Evolutionary conservation across 1,140 invertebrate genomes (phyloP), one percentile per base, ranked within the genome.

Genomic region (Aradophagus sp.): DNA sequence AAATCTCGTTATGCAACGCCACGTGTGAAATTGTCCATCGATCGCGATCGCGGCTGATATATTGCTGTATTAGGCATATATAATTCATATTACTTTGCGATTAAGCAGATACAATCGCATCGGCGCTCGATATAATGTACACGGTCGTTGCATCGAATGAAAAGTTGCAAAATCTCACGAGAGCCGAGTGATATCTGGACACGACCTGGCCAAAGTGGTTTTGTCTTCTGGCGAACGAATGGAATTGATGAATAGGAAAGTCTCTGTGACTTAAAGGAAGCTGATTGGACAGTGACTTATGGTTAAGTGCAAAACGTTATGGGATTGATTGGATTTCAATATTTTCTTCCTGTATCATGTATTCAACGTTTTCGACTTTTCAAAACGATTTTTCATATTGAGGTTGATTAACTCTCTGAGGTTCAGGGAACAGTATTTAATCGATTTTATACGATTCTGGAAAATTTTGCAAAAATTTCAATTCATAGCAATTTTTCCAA

Each of bases 1-100:
- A 52, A 44, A 62, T 11, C 20, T 44, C 7, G 17, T 70, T 70
- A 35, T 45, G 39, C 59, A 71, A 71, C 41, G 23, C 12, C 11
- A 59, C 67, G 67, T 71, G 67, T 71, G 67, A 71, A 65, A 71
- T 71, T 62, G 35, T 71, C 59, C 67, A 59, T 65, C 59, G 36
- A 45, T 27, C 29, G 38, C 61, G 59, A 71, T 71, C 59, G 11
- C 50, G 65, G 58, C 59, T 63, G 35, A 59, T 47, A 65, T 58
- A 71, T 71, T 71, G 65, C 59, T 56, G 59, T 48, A 65, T 65
- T 65, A 52, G 47, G 59, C 53, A 71, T 59, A 71, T 71, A 71
- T 71, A 71, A 63, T 63, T 70, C 58, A 63, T 63, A 70, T 63
- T 58, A 63, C 58, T 50, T 62, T 17, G 44, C 59, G 59, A 63